phyloP scores from a whole-genome alignment of 53 echinoderm and acorn worm species.

The Holothuria leucospilota region DNA sequence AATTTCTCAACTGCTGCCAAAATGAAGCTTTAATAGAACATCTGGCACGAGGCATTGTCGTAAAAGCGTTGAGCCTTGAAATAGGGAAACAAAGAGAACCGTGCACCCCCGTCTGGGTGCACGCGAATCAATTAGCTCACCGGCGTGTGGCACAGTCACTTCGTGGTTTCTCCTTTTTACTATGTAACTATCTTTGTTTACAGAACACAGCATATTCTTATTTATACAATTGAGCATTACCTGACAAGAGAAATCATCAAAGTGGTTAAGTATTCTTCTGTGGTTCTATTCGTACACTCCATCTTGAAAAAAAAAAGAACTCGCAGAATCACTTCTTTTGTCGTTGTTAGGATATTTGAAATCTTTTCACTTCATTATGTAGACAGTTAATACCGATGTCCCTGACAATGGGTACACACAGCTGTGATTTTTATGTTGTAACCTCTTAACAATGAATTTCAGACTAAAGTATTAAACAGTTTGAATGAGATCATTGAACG shows the following conservation, averaged over 20 bases:
- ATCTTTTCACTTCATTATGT: conserved; percentile 5
- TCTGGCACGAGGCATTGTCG: conserved; percentile 17
- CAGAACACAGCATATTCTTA: neutral
- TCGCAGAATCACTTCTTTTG: neutral
- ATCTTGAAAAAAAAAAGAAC: too few relatives aligned
- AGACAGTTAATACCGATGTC: neutral
- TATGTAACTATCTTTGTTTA: conserved; percentile 30
- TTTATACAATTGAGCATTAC: neutral
- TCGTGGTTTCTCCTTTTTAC: conserved; percentile 7
- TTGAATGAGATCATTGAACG: neutral
- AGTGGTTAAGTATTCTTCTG: too few relatives aligned
- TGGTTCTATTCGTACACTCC: too few relatives aligned
- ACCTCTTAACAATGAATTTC: neutral
- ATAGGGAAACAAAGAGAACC: neutral
- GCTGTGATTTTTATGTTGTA: conserved; percentile 37
- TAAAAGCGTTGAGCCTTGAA: conserved; percentile 34
- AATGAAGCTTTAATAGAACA: neutral
- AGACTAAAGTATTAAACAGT: neutral
- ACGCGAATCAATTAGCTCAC: conserved; percentile 21
- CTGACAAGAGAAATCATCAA: too few relatives aligned
- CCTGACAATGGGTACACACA: conserved; percentile 7
- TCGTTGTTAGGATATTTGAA: neutral
- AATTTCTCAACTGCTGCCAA: neutral
- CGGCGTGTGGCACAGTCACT: conserved; percentile 18
- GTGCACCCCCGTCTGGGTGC: conserved; percentile 1